Conservation (phyloP, 1,140 invertebrate species). For the Antheraea mylitta region DNA sequence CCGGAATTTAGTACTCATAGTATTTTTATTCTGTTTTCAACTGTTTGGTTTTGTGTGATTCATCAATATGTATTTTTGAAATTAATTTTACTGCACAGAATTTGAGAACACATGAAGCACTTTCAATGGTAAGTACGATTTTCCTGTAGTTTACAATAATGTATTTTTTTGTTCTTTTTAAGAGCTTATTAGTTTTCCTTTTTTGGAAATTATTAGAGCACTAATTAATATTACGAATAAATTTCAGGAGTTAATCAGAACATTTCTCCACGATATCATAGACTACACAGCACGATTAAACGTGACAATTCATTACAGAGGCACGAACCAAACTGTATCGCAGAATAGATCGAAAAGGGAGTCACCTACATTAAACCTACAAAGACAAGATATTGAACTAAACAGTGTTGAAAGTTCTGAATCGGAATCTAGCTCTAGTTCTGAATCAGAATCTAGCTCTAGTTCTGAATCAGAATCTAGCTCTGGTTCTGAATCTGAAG, state of each 20-base stretch:
- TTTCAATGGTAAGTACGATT: not conserved
- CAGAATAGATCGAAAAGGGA: not conserved
- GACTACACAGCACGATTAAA: not conserved
- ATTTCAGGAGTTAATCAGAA: not conserved
- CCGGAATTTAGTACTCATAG: not conserved
- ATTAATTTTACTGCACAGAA: not conserved
- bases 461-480: not conserved
- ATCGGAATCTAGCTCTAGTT: not conserved
- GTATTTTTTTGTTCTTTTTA: not conserved
- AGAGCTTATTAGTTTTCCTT: not conserved
- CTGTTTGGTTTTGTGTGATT: not conserved
- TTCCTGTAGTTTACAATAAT: not conserved
- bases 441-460: not conserved
- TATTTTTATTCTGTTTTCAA: not conserved
- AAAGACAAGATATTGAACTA: slow-evolving; percentile 40
- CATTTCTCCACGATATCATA: not conserved
- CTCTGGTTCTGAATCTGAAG: not conserved
- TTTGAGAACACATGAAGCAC: not conserved
- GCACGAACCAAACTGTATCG: not conserved
- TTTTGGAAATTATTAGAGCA: not conserved
- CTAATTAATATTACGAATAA: not conserved
- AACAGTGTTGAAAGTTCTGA: not conserved
- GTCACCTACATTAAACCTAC: slow-evolving; percentile 25
- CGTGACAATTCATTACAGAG: not conserved
- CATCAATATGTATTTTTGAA: not conserved